Evolutionary conservation across 2,797 vertebrate species (phyloP).

Genomic region (Clamator glandarius): DNA sequence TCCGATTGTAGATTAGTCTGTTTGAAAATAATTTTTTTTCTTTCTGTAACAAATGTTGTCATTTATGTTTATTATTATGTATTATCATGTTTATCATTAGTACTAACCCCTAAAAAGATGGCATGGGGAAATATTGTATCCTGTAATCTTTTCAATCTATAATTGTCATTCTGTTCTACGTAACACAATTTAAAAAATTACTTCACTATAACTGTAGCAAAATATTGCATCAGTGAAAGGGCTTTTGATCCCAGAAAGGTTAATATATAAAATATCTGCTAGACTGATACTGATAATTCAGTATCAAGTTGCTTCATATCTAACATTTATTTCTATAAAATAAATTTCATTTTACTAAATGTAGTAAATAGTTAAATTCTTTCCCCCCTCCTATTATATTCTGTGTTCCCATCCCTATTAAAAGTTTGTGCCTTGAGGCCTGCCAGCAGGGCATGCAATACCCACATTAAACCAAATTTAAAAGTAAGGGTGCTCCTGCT

Average conservation of each 20-base stretch:
- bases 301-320: not conserved
- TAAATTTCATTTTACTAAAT: constrained; percentile 30
- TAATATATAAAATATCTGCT: not conserved
- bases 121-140: not conserved
- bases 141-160: not conserved
- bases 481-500: constrained; percentile 83
- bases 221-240: not conserved
- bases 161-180: not conserved
- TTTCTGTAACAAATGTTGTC: not conserved
- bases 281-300: not conserved
- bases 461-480: constrained; percentile 84
- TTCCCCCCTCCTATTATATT: constrained; percentile 27
- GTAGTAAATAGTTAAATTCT: constrained; percentile 63
- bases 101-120: not conserved
- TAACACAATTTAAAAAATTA: not conserved
- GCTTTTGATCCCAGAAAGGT: not conserved
- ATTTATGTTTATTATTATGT: not conserved
- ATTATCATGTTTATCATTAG: not conserved
- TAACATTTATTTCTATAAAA: not conserved
- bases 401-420: constrained; percentile 72
- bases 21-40: not conserved
- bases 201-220: not conserved
- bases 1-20: not conserved
- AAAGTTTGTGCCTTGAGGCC: constrained; percentile 80
- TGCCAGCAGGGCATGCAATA: constrained; percentile 80